phyloP scores from a whole-genome alignment of 2,888 invertebrate species.

The Drosophila birchii region DNA sequence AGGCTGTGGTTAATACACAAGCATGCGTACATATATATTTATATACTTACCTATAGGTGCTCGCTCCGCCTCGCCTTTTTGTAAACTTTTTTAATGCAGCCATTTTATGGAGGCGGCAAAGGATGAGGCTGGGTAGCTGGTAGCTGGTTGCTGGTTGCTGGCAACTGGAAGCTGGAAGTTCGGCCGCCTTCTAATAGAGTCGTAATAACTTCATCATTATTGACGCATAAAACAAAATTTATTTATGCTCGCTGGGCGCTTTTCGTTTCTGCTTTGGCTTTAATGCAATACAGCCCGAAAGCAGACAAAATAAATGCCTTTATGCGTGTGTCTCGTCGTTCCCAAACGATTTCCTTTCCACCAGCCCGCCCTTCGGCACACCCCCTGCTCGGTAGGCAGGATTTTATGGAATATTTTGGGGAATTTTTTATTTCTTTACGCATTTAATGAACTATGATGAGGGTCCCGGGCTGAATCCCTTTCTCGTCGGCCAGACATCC shows the following conservation, averaged over 20 bases:
- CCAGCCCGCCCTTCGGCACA: background rate
- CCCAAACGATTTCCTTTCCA: conserved; percentile 7
- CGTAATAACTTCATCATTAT: conserved; percentile 82
- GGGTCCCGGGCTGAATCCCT: conserved; percentile 56
- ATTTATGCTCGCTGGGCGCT: conserved; percentile 60
- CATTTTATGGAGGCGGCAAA: conserved; percentile 23
- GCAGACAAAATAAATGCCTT: conserved; percentile 76
- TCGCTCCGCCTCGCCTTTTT: conserved; percentile 30
- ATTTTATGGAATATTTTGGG: conserved; percentile 43
- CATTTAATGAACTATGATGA: conserved; percentile 81
- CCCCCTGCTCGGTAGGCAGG: conserved; percentile 21
- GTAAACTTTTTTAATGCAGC: conserved; percentile 74
- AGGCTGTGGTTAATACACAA: conserved; percentile 64
- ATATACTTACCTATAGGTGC: conserved; percentile 25
- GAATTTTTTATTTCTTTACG: conserved; percentile 59
- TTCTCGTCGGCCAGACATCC: conserved; percentile 10
- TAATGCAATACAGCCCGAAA: conserved; percentile 8
- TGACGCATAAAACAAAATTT: conserved; percentile 80
- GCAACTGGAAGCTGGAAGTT: conserved; percentile 26
- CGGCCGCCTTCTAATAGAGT: conserved; percentile 69
- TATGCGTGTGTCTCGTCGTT: conserved; percentile 53
- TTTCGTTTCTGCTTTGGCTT: conserved; percentile 35
- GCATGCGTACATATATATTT: conserved; percentile 38
- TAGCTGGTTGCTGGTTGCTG: background rate
- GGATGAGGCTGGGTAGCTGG: conserved; percentile 51